phyloP scores from a whole-genome alignment of 2,797 vertebrate species.

The Molossus alvarezi region DNA sequence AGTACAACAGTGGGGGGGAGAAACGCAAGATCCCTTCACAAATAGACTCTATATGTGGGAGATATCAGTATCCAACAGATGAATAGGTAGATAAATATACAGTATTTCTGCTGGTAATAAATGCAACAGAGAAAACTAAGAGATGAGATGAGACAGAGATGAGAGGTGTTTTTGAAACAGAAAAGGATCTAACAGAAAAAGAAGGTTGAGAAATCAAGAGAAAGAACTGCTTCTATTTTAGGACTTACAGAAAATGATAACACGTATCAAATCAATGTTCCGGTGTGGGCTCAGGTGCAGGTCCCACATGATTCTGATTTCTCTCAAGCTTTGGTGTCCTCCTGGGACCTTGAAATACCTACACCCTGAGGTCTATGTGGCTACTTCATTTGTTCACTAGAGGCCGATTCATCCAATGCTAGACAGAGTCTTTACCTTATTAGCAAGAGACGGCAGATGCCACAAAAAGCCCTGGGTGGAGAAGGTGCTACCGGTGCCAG shows the following conservation, averaged over 20 bases:
- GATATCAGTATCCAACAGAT: background rate
- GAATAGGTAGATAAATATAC: background rate
- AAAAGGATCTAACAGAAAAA: slow-evolving; percentile 25
- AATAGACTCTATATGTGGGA: background rate
- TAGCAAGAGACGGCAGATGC: background rate
- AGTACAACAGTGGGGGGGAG: background rate
- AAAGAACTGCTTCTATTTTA: slow-evolving; percentile 40
- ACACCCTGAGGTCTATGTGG: background rate
- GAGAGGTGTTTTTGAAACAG: background rate
- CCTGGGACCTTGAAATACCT: background rate
- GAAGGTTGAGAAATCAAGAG: slow-evolving; percentile 16
- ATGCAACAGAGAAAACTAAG: slow-evolving; percentile 23
- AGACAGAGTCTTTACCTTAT: background rate
- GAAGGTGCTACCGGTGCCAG: background rate
- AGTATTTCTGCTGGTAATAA: background rate
- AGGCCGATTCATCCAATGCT: background rate
- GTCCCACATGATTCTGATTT: background rate
- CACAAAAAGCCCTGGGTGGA: background rate
- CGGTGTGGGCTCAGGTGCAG: background rate
- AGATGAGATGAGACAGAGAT: background rate
- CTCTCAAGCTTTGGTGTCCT: background rate
- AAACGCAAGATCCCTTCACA: background rate
- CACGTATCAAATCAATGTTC: background rate
- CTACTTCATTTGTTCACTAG: background rate
- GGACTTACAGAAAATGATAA: background rate